Percentiles rank a stretch among this genome's conserved stretches.
Conservation (phyloP, 2,113 vertebrate genomes). For the Camelus dromedarius region DNA sequence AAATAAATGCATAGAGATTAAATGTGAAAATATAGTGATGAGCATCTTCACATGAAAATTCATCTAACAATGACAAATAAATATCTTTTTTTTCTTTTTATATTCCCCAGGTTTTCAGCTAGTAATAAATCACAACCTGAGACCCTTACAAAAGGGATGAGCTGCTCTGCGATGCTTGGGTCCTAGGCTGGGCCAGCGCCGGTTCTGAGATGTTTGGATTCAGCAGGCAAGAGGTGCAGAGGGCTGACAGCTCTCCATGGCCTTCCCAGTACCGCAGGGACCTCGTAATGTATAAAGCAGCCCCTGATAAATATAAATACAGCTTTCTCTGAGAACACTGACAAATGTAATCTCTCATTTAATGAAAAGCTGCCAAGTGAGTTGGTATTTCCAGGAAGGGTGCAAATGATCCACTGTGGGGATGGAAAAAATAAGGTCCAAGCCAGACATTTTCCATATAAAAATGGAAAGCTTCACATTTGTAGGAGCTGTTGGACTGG, state of each 20-base stretch:
- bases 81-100: not conserved
- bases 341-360: conserved; percentile 5
- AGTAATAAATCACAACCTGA: not conserved
- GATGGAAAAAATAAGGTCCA: not conserved
- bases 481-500: not conserved
- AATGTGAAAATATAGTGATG: not conserved
- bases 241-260: not conserved
- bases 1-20: not conserved
- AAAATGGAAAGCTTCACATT: conserved; percentile 42
- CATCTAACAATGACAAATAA: not conserved
- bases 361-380: conserved; percentile 62
- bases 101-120: not conserved
- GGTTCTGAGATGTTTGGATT: not conserved
- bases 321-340: conserved; percentile 7
- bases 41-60: not conserved
- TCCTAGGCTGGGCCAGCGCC: not conserved
- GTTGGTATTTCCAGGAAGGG: conserved; percentile 48
- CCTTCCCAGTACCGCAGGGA: not conserved
- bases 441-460: conserved; percentile 16
- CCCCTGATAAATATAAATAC: conserved; percentile 55
- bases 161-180: not conserved
- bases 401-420: conserved; percentile 26
- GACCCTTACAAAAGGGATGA: conserved; percentile 2
- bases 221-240: not conserved
- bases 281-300: not conserved